phyloP scores from a whole-genome alignment of 1,140 invertebrate species.

The Monochamus saltuarius region DNA sequence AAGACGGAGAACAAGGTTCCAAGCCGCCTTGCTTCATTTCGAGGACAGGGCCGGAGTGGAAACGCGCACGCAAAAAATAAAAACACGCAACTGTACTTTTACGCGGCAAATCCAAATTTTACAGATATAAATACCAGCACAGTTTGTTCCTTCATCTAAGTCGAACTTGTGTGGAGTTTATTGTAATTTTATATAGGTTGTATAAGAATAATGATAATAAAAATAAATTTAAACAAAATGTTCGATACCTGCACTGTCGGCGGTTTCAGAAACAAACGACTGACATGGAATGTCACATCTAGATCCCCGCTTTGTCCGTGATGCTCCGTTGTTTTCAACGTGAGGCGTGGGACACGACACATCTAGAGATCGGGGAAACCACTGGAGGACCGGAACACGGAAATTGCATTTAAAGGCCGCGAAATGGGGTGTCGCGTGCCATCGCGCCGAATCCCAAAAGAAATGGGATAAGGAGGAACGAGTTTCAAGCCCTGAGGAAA shows the following conservation, averaged over 20 bases:
- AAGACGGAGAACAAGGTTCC: conserved; percentile 17
- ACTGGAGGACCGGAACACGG: conserved; percentile 12
- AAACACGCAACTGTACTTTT: no score
- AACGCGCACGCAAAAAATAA: neutral
- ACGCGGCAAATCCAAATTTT: no score
- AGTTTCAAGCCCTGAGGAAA: no score
- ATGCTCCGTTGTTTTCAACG: neutral
- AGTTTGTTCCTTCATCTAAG: no score
- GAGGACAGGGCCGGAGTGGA: neutral
- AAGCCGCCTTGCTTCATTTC: neutral
- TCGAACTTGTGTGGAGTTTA: no score
- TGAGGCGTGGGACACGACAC: conserved; percentile 4
- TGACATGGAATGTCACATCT: neutral
- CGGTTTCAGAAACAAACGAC: no score
- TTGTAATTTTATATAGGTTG: no score
- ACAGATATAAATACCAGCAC: no score
- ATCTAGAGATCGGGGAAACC: conserved; percentile 9
- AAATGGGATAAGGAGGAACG: no score
- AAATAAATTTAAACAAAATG: no score
- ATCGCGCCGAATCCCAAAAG: neutral
- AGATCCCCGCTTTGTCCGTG: neutral
- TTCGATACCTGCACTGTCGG: no score
- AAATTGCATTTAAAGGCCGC: conserved; percentile 21
- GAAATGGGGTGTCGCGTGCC: conserved; percentile 11
- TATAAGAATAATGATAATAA: no score